Evolutionary conservation across 2,888 invertebrate genomes (phyloP).

Genomic region (Eupithecia subumbrata): DNA sequence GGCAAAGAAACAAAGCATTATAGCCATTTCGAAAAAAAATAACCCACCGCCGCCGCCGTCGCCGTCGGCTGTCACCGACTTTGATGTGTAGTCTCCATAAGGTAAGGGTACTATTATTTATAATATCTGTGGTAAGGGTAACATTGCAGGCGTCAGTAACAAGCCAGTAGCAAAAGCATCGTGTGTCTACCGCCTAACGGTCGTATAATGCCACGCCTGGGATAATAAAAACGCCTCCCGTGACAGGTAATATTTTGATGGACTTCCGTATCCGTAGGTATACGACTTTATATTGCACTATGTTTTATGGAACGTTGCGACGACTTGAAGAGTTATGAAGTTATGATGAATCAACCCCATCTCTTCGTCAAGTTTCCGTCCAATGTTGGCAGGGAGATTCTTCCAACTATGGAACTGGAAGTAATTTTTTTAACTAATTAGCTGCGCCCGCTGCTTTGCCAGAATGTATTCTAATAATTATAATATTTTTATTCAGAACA

Average conservation of each 20-base stretch:
- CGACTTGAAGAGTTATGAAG: neutral
- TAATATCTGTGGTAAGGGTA: no score
- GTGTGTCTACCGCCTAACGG: neutral
- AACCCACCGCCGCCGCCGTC: no score
- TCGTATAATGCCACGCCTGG: slow-evolving; percentile 11
- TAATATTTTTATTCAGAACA: no score
- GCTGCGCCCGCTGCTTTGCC: no score
- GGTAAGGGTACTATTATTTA: no score
- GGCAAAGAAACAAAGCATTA: no score
- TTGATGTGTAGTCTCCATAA: no score
- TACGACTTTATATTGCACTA: slow-evolving; percentile 21
- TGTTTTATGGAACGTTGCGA: neutral
- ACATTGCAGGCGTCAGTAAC: no score
- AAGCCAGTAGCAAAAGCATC: neutral
- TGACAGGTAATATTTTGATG: slow-evolving; percentile 36
- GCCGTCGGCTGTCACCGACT: no score
- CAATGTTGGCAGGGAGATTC: neutral
- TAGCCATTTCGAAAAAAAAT: no score
- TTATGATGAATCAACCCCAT: neutral
- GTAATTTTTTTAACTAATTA: neutral
- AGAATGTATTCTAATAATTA: no score
- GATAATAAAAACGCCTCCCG: slow-evolving; percentile 31
- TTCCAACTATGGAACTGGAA: neutral
- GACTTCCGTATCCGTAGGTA: slow-evolving; percentile 34
- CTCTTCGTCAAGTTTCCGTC: neutral